Evolutionary conservation across 2,113 vertebrate genomes (phyloP).

Genomic region (Geococcyx californianus): DNA sequence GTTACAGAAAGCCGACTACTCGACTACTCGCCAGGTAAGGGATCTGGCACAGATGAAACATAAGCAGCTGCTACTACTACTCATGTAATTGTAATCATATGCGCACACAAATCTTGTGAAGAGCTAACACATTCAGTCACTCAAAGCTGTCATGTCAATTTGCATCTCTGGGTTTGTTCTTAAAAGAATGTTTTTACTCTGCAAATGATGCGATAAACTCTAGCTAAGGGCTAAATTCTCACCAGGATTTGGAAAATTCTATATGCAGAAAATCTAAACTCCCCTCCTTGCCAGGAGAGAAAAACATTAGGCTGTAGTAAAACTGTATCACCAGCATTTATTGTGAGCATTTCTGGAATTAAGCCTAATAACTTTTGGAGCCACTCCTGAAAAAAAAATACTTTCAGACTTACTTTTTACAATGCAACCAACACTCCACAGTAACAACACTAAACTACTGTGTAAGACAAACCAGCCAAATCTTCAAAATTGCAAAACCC

Average conservation of each 20-base stretch:
- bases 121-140: neutral
- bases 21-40: constrained; percentile 10
- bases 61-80: neutral
- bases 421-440: neutral
- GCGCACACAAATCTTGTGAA: neutral
- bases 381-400: neutral
- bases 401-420: neutral
- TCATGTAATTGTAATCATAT: neutral
- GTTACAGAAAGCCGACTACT: neutral
- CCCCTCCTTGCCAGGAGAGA: neutral
- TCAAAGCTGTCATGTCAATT: neutral
- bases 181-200: neutral
- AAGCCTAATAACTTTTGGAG: neutral
- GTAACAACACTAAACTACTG: neutral
- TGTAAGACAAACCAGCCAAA: neutral
- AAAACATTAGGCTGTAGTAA: neutral
- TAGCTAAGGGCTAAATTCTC: neutral
- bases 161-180: neutral
- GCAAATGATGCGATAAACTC: neutral
- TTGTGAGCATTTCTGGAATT: neutral
- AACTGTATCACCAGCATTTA: neutral
- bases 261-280: neutral
- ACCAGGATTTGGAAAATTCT: neutral
- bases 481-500: neutral
- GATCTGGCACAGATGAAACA: neutral